These are phyloP conservation scores for Ruditapes philippinarum DNA, from an alignment of 1,140 invertebrate species.

Conservation along the genomic window DNA sequence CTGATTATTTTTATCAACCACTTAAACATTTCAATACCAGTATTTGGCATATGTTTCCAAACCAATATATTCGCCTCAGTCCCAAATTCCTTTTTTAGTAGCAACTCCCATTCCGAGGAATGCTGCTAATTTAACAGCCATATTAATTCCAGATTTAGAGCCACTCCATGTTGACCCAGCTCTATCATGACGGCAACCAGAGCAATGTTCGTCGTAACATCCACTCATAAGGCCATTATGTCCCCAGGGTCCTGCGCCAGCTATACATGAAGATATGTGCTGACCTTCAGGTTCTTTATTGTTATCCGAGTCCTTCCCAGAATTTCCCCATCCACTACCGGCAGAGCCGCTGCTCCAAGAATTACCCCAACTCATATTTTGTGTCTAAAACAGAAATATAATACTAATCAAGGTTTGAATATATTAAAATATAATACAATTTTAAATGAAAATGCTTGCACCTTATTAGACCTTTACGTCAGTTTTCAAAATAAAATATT, in stretches of 20 bases:
- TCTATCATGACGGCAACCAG: slow-evolving; percentile 35
- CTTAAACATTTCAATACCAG: no score
- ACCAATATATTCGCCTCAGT: not conserved
- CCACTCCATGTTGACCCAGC: not conserved
- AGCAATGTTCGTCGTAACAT: slow-evolving; percentile 24
- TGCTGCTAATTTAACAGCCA: not conserved
- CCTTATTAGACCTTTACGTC: no score
- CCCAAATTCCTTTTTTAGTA: slow-evolving; percentile 1
- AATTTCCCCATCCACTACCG: not conserved
- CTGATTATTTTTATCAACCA: no score
- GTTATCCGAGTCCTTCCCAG: no score
- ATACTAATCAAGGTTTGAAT: no score
- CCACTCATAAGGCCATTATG: not conserved
- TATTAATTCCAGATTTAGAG: not conserved
- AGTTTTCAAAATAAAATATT: no score
- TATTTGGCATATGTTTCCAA: no score
- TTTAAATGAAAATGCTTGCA: no score
- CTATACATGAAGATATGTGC: slow-evolving; percentile 21
- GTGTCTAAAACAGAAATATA: no score
- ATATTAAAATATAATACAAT: no score
- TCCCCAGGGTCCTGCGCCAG: not conserved
- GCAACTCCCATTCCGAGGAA: not conserved
- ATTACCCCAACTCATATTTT: not conserved
- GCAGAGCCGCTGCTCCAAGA: not conserved
- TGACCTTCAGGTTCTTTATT: slow-evolving; percentile 25